Base-by-base conservation (phyloP, 2,113 vertebrate species). In the Cacatua alba region DNA sequence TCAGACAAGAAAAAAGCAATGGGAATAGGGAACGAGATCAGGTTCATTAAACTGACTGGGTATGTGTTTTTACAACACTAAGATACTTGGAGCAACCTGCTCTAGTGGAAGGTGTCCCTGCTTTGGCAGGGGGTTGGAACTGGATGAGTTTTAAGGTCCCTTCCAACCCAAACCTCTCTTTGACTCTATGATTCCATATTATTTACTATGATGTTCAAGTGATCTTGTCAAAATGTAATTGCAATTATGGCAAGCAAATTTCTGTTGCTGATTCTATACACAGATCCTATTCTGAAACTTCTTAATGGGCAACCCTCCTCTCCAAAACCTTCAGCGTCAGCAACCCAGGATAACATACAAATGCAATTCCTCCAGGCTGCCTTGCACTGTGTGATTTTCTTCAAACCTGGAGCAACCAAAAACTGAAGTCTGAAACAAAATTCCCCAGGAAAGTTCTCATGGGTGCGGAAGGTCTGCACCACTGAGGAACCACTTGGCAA, bases 311-410 rank as follows among this genome's bases (percentile, higher is more conserved):
- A 89, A 35, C n/a, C 7, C 33, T 31, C 62, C 41, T 57, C 77
- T 48, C 74, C 57, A 62, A 52, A 86, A 5, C 52, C 44, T 44
- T 44, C 51, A 76, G 62, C 65, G n/a, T 23, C 81, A 75, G n/a
- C 65, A 77, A 43, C 67, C 10, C 33, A 17, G 63, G 64, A 5
- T 8, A 29, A 64, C 0, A 9, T 1, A 21, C 11, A 29, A 23
- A 51, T 2, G 4, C 28, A 21, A 1, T 14, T 18, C 20, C 49
- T 20, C 46, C 33, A 13, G 80, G 29, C 1, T 75, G 74, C 51
- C 31, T n/a, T 6, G 41, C 35, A 35, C 21, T 35, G 17, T 0
- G 1, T 11, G n/a, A 18, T 8, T 84, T n/a, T 44, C 44, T 15
- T 3, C 52, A 26, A 75, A 48, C 46, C 35, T 7, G 28, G 24